A percentile compares a stretch with the other conserved stretches of the same genome.
These are phyloP conservation scores for Upupa epops DNA, from an alignment of 2,113 vertebrate species.

Conservation along the genomic window DNA sequence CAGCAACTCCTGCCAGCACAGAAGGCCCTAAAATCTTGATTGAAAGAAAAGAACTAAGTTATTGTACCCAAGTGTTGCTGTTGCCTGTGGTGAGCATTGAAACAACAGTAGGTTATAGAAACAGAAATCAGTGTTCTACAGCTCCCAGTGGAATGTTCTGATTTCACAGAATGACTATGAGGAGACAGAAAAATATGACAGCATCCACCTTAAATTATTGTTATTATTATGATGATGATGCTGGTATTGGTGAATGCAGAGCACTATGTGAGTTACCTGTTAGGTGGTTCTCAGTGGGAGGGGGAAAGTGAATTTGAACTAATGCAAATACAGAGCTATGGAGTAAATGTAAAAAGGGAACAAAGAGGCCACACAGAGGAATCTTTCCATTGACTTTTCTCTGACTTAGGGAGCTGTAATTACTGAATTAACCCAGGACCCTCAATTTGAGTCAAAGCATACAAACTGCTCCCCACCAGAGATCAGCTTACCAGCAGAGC, in stretches of 20 bases:
- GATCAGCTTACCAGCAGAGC: not conserved
- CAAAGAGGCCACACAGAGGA: not conserved
- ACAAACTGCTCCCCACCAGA: not conserved
- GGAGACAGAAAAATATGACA: not conserved
- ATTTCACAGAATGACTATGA: not conserved
- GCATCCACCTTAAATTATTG: not conserved
- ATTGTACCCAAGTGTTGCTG: not conserved
- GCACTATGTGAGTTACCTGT: not conserved
- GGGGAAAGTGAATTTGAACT: not conserved
- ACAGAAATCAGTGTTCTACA: not conserved
- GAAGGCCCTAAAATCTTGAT: constrained; percentile 87
- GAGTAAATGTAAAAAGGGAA: not conserved
- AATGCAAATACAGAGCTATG: not conserved
- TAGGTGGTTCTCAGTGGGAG: not conserved
- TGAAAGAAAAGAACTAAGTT: not conserved
- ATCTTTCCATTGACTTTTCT: not conserved
- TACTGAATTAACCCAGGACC: not conserved
- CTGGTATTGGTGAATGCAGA: not conserved
- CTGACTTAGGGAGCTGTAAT: not conserved
- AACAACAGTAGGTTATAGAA: not conserved
- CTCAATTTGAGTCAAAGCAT: not conserved
- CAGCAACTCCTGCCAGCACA: constrained; percentile 88
- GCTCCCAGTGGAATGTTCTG: not conserved
- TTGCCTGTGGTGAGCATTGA: not conserved
- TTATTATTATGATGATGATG: no score